phyloP scores from a whole-genome alignment of 2,888 invertebrate species.

The Apotomis betuletana region DNA sequence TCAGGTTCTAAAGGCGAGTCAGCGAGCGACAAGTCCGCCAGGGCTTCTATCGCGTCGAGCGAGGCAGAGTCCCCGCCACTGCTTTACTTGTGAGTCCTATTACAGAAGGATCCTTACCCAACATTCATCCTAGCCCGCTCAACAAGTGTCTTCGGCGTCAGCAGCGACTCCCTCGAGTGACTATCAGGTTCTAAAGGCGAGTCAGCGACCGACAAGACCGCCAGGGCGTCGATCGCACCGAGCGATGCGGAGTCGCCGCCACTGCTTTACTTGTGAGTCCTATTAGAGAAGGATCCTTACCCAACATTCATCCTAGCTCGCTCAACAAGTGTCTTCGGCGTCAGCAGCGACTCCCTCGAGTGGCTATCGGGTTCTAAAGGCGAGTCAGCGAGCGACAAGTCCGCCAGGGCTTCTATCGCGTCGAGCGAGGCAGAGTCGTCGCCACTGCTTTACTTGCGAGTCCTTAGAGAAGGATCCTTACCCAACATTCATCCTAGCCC shows the following conservation, averaged over 20 bases:
- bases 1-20: no score
- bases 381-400: no score
- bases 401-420: no score
- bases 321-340: no score
- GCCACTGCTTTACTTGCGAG: no score
- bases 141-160: constrained; percentile 93
- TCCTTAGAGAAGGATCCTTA: no score
- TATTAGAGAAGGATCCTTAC: constrained; percentile 71
- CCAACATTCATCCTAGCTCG: constrained; percentile 97
- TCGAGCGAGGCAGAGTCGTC: no score
- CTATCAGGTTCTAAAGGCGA: constrained; percentile 92
- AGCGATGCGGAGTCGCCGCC: constrained; percentile 83
- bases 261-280: constrained; percentile 55
- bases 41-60: constrained; percentile 87
- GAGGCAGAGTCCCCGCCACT: constrained; percentile 83
- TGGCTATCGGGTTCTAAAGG: no score
- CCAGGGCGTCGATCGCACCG: constrained; percentile 87
- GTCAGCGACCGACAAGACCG: constrained; percentile 89
- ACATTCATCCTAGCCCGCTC: constrained; percentile 97
- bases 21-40: constrained; percentile 86
- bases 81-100: constrained; percentile 49
- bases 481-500: constrained; percentile 97
- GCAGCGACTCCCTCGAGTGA: constrained; percentile 89
- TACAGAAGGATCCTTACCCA: constrained; percentile 85
- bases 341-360: no score